Conservation (phyloP, 2,888 invertebrate genomes). For the Lucinisca nassula region DNA sequence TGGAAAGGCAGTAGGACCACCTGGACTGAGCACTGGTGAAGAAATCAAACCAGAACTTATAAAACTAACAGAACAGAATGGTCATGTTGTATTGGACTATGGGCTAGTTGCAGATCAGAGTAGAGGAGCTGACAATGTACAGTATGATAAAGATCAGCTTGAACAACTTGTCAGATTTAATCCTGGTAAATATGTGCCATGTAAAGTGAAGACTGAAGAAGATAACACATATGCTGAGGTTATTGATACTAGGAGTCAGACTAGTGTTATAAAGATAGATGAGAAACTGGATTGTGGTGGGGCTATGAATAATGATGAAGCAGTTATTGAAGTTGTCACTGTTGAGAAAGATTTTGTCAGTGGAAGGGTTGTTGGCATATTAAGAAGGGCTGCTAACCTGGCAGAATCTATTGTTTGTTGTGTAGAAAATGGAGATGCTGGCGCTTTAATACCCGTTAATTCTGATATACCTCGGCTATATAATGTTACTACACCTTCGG, state of each 20-base stretch:
- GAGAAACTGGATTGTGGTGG: constrained; percentile 76
- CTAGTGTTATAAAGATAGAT: constrained; percentile 66
- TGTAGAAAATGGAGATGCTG: constrained; percentile 78
- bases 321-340: constrained; percentile 80
- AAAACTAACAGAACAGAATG: constrained; percentile 71
- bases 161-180: constrained; percentile 67
- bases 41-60: constrained; percentile 68
- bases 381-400: constrained; percentile 77
- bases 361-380: constrained; percentile 82
- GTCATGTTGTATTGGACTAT: constrained; percentile 73
- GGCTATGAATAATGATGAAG: constrained; percentile 82
- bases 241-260: constrained; percentile 41
- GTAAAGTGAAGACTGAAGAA: constrained; percentile 71
- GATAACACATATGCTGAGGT: constrained; percentile 69
- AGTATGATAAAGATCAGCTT: constrained; percentile 59
- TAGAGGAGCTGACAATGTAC: background rate
- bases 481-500: constrained; percentile 72
- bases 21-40: constrained; percentile 6
- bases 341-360: constrained; percentile 49
- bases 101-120: background rate
- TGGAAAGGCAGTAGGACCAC: background rate
- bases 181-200: constrained; percentile 77
- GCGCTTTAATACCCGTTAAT: constrained; percentile 83
- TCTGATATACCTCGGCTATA: constrained; percentile 78
- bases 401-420: constrained; percentile 82